Evolutionary conservation across 2,888 invertebrate species (phyloP).

Genomic region (Steinernema carpocapsae): DNA sequence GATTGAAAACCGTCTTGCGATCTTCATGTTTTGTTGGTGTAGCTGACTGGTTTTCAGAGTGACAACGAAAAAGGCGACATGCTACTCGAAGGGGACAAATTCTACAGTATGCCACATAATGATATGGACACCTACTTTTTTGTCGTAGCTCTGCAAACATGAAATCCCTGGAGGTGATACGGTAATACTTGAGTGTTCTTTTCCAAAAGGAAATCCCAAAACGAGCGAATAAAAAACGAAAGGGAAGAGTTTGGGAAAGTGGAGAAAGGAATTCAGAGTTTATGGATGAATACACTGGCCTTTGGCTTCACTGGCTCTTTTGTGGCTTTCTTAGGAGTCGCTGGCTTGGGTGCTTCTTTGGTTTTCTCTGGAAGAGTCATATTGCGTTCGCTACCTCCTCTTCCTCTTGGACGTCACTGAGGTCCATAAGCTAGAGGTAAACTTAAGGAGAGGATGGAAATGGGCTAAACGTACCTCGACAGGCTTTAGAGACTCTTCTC

Average conservation of each 20-base stretch:
- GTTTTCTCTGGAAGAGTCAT: constrained; percentile 5
- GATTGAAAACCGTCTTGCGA: constrained; percentile 50
- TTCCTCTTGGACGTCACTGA: no score
- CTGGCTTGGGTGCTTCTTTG: not conserved
- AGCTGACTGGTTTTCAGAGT: constrained; percentile 31
- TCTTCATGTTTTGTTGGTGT: not conserved
- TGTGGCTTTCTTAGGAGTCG: not conserved
- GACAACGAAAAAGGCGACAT: constrained; percentile 46
- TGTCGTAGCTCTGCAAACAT: no score
- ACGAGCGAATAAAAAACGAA: no score
- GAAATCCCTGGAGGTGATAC: no score
- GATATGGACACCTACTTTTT: no score
- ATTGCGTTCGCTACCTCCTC: not conserved
- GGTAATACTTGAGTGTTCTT: no score
- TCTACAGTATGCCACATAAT: no score
- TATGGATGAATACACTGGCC: no score
- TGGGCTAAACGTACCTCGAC: not conserved
- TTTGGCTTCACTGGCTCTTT: no score
- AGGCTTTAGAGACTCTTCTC: constrained; percentile 8
- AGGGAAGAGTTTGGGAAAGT: no score
- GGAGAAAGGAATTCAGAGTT: no score
- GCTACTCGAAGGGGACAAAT: constrained; percentile 37
- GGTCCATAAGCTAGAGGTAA: not conserved
- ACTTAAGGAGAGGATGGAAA: not conserved
- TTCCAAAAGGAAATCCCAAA: no score